A percentile compares a stretch with the other conserved stretches of the same genome.
Conservation (phyloP, 2,888 invertebrate genomes). For the Lasioglossum calceatum region DNA sequence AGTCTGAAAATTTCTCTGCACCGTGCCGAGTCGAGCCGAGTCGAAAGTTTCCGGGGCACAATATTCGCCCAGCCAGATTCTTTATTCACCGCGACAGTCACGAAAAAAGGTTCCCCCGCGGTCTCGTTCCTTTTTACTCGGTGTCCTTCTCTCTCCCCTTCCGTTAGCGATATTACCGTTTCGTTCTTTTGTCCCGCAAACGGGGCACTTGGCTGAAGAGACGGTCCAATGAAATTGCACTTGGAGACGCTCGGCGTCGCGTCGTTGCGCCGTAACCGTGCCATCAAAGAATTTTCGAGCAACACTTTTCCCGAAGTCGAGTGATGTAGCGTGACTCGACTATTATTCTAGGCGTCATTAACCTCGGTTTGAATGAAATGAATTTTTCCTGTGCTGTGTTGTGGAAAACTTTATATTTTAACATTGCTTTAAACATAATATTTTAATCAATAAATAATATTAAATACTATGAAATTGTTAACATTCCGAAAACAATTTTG, state of each 20-base stretch:
- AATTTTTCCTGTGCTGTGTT: too few relatives aligned
- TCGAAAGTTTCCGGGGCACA: conserved; percentile 23
- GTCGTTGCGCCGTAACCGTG: background rate
- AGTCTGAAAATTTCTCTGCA: conserved; percentile 9
- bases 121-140: background rate
- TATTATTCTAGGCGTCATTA: background rate
- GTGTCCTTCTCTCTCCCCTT: background rate
- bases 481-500: too few relatives aligned
- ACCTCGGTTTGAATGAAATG: background rate
- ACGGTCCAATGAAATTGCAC: conserved; percentile 15
- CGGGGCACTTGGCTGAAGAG: background rate
- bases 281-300: conserved; percentile 11
- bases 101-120: background rate
- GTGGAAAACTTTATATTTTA: too few relatives aligned
- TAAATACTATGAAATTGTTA: too few relatives aligned
- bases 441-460: too few relatives aligned
- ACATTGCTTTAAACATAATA: too few relatives aligned
- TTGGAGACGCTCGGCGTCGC: conserved; percentile 10
- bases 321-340: background rate
- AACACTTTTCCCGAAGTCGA: background rate
- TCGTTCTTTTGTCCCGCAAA: conserved; percentile 26
- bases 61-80: conserved; percentile 21
- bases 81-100: conserved; percentile 10
- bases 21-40: background rate
- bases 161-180: conserved; percentile 21